Evolutionary conservation across 2,113 vertebrate species (phyloP), one percentile per base, ranked within the genome.

Genomic region (Bolborhynchus lineola): DNA sequence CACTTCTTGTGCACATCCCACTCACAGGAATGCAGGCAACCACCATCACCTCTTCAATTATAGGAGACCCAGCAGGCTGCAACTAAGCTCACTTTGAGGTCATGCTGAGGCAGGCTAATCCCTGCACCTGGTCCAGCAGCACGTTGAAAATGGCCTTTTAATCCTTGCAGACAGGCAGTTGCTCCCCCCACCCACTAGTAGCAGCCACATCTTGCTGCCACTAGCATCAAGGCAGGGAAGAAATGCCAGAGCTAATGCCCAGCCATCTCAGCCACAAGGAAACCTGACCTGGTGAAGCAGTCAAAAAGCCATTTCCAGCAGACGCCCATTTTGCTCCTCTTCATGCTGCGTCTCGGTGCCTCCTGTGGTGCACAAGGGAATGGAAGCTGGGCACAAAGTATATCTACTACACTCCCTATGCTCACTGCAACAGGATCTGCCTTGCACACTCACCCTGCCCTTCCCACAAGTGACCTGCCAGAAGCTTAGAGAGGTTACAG

Each of bases 311-410:
- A 11, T 11, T 1, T 85, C 44, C 26, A 28, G 59, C 23, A 59
- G 35, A 55, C 4, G 26, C 41, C 86, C 37, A 53, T 90, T 62
- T 69, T 3, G 13, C 44, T 60, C 29, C n/a, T 94, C 57, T 68
- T 82, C 18, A 26, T 2, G 13, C 26, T 10, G 5, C 2, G 1
- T 39, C 53, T 65, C 0, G 0, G 37, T 5, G 49, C 65, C 63
- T 77, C 86, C 53, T 12, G 4, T 5, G 3, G 23, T 4, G 10
- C 4, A 53, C 9, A 1, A 5, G 5, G 25, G 14, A 55, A 74
- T 7, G 31, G 37, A 23, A 74, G 57, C 42, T 2, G 1, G 29
- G 25, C 24, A 55, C 83, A 25, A 46, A 80, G 42, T 7, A 0
- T 8, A 44, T 16, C 47, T 29, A 17, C 31, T 35, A 44, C 0